Base-by-base conservation (phyloP, 1,140 invertebrate species). In the Leptopilina clavipes region DNA sequence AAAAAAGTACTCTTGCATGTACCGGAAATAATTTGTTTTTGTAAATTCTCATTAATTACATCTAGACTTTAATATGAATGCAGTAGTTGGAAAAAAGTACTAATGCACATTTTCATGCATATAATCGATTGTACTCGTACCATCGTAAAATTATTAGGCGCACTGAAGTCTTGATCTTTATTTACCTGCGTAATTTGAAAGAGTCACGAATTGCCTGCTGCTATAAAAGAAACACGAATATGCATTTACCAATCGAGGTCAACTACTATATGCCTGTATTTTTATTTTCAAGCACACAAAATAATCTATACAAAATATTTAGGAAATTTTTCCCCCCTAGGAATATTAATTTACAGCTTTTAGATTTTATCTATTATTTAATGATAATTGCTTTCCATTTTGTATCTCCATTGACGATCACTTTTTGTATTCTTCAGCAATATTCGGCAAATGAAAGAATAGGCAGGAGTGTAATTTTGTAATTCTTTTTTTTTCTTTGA, bases 201-300 rank as follows among this genome's bases (percentile, higher is more conserved):
- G 52, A 54, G 52, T 54, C 52, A 18, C 52, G 52, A 54, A 54
- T 54, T 54, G 17, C 52, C 18, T 54, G 17, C 18, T 54, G 17
- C 17, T 54, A 54, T 54, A 11, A 54, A 54, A 17, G 17, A 54
- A 18, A 19, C 52, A 54, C 52, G 52, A 54, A 54, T 14, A 54
- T 54, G 17, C 52, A 54, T 19, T 54, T 54, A 54, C 52, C 17
- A 18, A 18, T 54, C 6, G 52, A 54, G 52, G n/a, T 54, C 52
- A 19, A 3, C 17, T 18, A 9, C 8, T 19, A 10, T n/a, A 7
- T 14, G 7, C 12, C 3, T 17, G 25, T 31, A 31, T n/a, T n/a
- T n/a, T n/a, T n/a, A n/a, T n/a, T n/a, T n/a, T n/a, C n/a, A n/a
- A n/a, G n/a, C n/a, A n/a, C n/a, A n/a, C n/a, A n/a, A n/a, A n/a